Percentiles rank a stretch among this genome's conserved stretches.
Evolutionary conservation across 2,113 vertebrate species (phyloP).

Genomic region (Leptobrachium ailaonicum): DNA sequence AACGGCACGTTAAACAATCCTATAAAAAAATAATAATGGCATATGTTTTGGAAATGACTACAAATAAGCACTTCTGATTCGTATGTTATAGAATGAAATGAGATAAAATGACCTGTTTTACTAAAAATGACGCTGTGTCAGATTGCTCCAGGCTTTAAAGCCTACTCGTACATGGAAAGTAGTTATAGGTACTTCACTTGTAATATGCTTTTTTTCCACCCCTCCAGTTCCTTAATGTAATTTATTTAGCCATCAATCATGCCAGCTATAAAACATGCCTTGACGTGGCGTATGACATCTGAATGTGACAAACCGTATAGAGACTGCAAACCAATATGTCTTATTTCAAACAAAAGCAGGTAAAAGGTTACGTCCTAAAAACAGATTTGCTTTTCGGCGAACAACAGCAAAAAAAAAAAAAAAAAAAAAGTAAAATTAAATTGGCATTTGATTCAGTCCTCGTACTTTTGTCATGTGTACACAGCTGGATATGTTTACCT

Average conservation of each 20-base stretch:
- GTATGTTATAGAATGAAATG: constrained; percentile 21
- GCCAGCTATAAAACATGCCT: constrained; percentile 24
- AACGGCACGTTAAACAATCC: too few relatives aligned
- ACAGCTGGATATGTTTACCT: constrained; percentile 45
- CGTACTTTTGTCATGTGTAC: constrained; percentile 24
- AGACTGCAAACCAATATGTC: constrained; percentile 23
- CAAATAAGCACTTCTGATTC: not conserved
- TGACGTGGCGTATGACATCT: constrained; percentile 16
- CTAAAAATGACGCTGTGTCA: constrained; percentile 12
- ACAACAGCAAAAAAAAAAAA: not conserved
- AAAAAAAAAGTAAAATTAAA: not conserved
- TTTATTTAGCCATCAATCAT: constrained; percentile 43
- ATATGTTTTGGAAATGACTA: not conserved
- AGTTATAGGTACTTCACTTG: constrained; percentile 38
- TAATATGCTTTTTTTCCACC: constrained; percentile 37
- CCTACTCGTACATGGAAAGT: constrained; percentile 12
- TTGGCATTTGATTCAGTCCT: constrained; percentile 42
- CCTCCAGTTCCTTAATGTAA: constrained; percentile 41
- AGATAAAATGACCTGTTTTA: constrained; percentile 28
- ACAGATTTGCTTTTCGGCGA: constrained; percentile 23
- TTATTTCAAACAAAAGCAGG: constrained; percentile 30
- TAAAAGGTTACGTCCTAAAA: constrained; percentile 45
- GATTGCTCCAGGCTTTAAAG: constrained; percentile 15
- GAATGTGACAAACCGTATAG: constrained; percentile 42
- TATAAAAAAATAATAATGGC: too few relatives aligned